Evolutionary conservation across 2,888 invertebrate genomes (phyloP), one percentile per base, ranked within the genome.

Genomic region (Pristionchus japonicus): DNA sequence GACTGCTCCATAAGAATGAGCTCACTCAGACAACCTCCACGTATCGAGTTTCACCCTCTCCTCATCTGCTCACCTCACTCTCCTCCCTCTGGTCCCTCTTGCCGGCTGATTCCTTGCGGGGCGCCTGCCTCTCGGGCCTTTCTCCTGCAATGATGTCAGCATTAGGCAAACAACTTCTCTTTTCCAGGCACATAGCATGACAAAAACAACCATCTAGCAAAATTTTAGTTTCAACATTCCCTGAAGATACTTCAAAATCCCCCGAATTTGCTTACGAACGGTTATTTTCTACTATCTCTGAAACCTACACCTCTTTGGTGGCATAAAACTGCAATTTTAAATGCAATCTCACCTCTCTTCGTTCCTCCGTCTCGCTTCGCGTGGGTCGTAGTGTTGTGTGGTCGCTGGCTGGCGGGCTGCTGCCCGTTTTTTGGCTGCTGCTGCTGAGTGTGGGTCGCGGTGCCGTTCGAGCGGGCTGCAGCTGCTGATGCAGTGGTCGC

Each of bases 81-180:
- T 94, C 94, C 89, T 95, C 94, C 89, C 95, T 95, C 70, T 83
- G 83, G 83, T 89, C 89, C 89, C 93, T 83, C 83, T 83, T 77
- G n/a, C n/a, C n/a, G n/a, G 87, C n/a, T 37, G 84, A 94, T 91
- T 77, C 94, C 93, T 88, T 94, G 94, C 57, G 95, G 93, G 17
- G 94, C 93, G 90, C 74, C 49, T 80, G 64, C 47, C 47, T 40
- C 61, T 57, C 86, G 86, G 43, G 52, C 86, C 80, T 86, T 77
- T 40, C 61, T 37, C 49, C 47, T 57, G 34, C 83, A 85, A 34
- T 86, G 61, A 34, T 15, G 11, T 47, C 52, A 52, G 7, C 49
- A 57, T 89, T 31, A 64, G 23, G 61, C 17, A 23, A 57, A 4
- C 31, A 57, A 37, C 83, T 52, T 64, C 27, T 17, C 11, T 64